Evolutionary conservation across 2,113 vertebrate genomes (phyloP).

Genomic region (Clarias macrocephalus): DNA sequence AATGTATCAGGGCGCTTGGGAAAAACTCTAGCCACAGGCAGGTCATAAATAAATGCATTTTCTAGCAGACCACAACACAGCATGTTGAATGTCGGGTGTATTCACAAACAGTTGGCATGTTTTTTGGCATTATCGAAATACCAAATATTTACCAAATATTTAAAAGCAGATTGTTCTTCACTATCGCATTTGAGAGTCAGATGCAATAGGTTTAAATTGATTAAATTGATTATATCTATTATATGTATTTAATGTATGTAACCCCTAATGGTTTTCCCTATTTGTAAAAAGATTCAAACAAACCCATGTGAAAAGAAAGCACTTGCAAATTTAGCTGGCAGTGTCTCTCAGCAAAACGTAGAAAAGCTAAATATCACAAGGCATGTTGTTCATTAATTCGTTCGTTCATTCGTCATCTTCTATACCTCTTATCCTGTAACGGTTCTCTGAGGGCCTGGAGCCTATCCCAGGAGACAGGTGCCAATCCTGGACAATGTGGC

Average conservation of each 20-base stretch:
- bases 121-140: conserved; percentile 7
- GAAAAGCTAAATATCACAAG: not conserved
- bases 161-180: not conserved
- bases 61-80: not conserved
- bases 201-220: not conserved
- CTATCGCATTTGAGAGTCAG: conserved; percentile 4
- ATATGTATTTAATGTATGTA: not conserved
- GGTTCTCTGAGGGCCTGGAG: too few relatives aligned
- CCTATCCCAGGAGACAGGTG: too few relatives aligned
- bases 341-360: not conserved
- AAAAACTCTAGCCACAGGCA: conserved; percentile 19
- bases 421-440: too few relatives aligned
- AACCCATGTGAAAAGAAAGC: not conserved
- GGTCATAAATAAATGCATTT: conserved; percentile 11
- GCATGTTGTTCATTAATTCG: not conserved
- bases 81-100: not conserved
- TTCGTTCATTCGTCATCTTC: too few relatives aligned
- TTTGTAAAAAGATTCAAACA: not conserved
- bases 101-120: conserved; percentile 21
- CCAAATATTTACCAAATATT: not conserved
- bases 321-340: not conserved
- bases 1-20: not conserved
- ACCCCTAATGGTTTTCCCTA: not conserved
- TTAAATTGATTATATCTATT: not conserved
- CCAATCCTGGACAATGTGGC: too few relatives aligned